Conservation (phyloP, 2,797 vertebrate genomes). For the Melanotaenia maccullochi region DNA sequence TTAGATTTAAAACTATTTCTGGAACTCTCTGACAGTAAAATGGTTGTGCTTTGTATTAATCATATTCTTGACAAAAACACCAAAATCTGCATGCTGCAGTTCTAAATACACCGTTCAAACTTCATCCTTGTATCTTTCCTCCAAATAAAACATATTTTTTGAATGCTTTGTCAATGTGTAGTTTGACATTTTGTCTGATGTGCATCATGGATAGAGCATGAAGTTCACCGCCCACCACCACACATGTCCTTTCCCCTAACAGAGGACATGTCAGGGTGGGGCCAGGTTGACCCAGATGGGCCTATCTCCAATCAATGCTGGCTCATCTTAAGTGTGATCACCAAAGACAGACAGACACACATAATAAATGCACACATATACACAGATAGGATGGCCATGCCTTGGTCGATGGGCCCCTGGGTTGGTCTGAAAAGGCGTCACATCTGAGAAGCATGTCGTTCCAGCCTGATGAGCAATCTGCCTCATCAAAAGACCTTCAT, state of each 20-base stretch:
- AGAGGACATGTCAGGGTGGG: conserved; percentile 62
- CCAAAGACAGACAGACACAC: conserved; percentile 58
- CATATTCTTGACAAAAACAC: not conserved
- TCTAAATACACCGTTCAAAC: too few relatives aligned
- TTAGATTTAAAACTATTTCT: too few relatives aligned
- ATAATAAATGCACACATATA: conserved; percentile 33
- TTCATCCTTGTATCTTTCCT: not conserved
- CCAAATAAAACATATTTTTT: conserved; percentile 2
- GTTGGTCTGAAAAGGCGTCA: conserved; percentile 77
- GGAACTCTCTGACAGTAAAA: not conserved
- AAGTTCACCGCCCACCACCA: conserved; percentile 60
- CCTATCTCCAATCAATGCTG: conserved; percentile 72
- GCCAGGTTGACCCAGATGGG: conserved; percentile 60
- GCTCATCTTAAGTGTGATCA: conserved; percentile 73
- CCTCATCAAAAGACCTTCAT: conserved; percentile 84
- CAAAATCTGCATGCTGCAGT: not conserved
- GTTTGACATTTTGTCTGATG: conserved; percentile 26
- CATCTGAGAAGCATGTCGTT: conserved; percentile 82
- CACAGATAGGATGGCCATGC: conserved; percentile 41
- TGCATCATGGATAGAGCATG: conserved; percentile 33
- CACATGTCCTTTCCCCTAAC: conserved; percentile 51
- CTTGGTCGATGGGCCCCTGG: conserved; percentile 76
- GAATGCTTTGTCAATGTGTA: conserved; percentile 8
- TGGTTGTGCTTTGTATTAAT: not conserved
- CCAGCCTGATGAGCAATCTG: conserved; percentile 84